phyloP scores from a whole-genome alignment of 1,140 invertebrate species.

The Drosophila albomicans region DNA sequence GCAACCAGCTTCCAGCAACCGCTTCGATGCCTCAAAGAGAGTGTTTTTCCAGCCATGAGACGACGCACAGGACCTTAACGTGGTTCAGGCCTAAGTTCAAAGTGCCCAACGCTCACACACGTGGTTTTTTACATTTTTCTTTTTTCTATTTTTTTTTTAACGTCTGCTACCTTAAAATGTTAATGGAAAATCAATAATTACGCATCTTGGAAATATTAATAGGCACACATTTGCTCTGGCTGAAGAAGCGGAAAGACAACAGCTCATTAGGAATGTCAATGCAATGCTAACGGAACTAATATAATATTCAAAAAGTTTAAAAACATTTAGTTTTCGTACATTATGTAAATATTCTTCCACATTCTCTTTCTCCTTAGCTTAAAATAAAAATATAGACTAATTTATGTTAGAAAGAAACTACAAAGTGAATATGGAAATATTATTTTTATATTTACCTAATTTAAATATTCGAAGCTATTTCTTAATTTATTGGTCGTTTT shows the following conservation, averaged over 20 bases:
- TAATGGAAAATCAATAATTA: conserved; percentile 84
- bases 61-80: conserved; percentile 49
- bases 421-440: too few species aligned
- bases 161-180: conserved; percentile 69
- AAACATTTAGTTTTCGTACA: too few species aligned
- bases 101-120: conserved; percentile 62
- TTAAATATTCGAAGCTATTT: too few species aligned
- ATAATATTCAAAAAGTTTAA: too few species aligned
- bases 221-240: conserved; percentile 36
- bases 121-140: conserved; percentile 52
- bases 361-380: too few species aligned
- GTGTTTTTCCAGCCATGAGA: conserved; percentile 62
- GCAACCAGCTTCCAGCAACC: conserved; percentile 36
- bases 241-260: background rate
- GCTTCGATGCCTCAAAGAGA: conserved; percentile 64
- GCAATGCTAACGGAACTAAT: background rate
- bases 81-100: conserved; percentile 74
- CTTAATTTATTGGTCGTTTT: too few species aligned
- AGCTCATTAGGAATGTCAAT: background rate
- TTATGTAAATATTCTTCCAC: too few species aligned
- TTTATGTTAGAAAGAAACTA: too few species aligned
- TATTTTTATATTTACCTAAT: too few species aligned
- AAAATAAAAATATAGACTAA: too few species aligned
- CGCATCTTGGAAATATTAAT: conserved; percentile 83
- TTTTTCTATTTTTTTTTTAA: conserved; percentile 32